phyloP scores from a whole-genome alignment of 2,797 vertebrate genomes.

The Cryptoblepharus egeriae region DNA sequence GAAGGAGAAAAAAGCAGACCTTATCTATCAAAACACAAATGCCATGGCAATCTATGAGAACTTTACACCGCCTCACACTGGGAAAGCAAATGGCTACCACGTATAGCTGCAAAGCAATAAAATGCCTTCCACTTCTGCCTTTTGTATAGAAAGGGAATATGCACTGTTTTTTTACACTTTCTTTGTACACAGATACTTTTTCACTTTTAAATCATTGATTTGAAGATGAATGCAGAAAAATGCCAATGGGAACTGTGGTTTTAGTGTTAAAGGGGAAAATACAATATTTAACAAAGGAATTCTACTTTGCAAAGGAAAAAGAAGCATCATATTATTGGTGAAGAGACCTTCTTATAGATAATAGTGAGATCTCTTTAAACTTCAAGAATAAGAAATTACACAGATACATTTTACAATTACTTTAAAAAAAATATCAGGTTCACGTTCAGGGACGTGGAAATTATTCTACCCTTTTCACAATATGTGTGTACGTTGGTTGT shows the following conservation, averaged over 20 bases:
- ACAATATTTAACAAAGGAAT: slow-evolving; percentile 57
- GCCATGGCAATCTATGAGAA: slow-evolving; percentile 92
- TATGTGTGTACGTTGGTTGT: slow-evolving; percentile 76
- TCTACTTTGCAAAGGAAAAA: slow-evolving; percentile 54
- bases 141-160: slow-evolving; percentile 34
- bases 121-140: slow-evolving; percentile 3
- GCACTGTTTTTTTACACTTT: slow-evolving; percentile 37
- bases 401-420: slow-evolving; percentile 63
- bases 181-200: slow-evolving; percentile 55
- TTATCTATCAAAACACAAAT: slow-evolving; percentile 92
- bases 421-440: slow-evolving; percentile 64
- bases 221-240: slow-evolving; percentile 2
- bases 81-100: slow-evolving; percentile 78
- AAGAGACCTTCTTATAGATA: slow-evolving; percentile 61
- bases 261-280: slow-evolving; percentile 26
- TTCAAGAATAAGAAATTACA: slow-evolving; percentile 63
- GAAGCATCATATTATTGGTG: slow-evolving; percentile 72
- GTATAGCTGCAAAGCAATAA: slow-evolving; percentile 51
- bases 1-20: slow-evolving; percentile 83
- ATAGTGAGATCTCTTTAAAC: slow-evolving; percentile 58
- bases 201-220: slow-evolving; percentile 37
- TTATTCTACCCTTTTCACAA: slow-evolving; percentile 79
- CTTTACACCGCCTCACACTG: slow-evolving; percentile 71
- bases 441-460: slow-evolving; percentile 71
- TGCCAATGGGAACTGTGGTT: slow-evolving; percentile 47